A percentile compares a stretch with the other conserved stretches of the same genome.
Conservation (phyloP, 2,797 vertebrate species). For the Champsocephalus esox region DNA sequence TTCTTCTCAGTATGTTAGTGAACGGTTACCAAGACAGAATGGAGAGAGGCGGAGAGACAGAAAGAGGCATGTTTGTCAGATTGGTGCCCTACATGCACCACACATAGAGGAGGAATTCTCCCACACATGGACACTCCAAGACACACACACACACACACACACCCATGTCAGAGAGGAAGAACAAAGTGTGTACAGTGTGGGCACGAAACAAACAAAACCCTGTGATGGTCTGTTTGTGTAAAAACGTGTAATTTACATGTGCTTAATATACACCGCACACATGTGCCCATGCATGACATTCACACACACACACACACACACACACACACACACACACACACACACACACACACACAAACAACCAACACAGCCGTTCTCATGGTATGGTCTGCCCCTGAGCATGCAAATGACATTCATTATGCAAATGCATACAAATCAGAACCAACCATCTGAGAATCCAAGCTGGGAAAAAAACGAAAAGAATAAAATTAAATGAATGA, state of each 20-base stretch:
- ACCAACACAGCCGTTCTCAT: slow-evolving; percentile 89
- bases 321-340: slow-evolving; percentile 46
- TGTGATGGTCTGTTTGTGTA: slow-evolving; percentile 63
- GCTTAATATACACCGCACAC: slow-evolving; percentile 65
- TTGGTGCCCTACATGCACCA: slow-evolving; percentile 66
- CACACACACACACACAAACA: slow-evolving; percentile 72
- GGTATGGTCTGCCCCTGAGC: slow-evolving; percentile 91
- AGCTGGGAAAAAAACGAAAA: slow-evolving; percentile 79
- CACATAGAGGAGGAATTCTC: slow-evolving; percentile 38
- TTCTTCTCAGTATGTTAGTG: slow-evolving; percentile 64
- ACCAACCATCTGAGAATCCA: slow-evolving; percentile 92
- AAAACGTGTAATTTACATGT: slow-evolving; percentile 67
- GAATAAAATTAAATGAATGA: slow-evolving; percentile 79
- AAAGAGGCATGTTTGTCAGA: slow-evolving; percentile 65
- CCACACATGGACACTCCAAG: slow-evolving; percentile 45
- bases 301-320: slow-evolving; percentile 42
- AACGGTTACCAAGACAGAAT: slow-evolving; percentile 55
- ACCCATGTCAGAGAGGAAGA: slow-evolving; percentile 27
- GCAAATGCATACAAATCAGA: slow-evolving; percentile 97
- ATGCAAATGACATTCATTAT: slow-evolving; percentile 98
- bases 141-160: slow-evolving; percentile 5
- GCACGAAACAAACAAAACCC: slow-evolving; percentile 44
- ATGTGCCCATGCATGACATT: no score
- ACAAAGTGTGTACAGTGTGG: slow-evolving; percentile 60
- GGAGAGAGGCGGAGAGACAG: slow-evolving; percentile 44